Evolutionary conservation across 2,797 vertebrate species (phyloP).

Genomic region (Capromys pilorides): DNA sequence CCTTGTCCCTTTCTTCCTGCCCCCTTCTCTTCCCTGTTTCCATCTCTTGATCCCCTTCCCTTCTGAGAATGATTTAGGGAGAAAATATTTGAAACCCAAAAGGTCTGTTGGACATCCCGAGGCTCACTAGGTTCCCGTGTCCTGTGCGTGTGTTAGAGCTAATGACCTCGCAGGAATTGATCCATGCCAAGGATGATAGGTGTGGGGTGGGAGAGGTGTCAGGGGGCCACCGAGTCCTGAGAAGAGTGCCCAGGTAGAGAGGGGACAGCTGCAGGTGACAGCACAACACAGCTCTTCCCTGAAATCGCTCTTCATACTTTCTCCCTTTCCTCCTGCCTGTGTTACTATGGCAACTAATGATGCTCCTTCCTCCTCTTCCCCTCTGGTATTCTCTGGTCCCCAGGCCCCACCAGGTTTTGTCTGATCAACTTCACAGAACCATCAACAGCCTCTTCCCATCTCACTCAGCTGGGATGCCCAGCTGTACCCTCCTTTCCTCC

Average conservation of each 20-base stretch:
- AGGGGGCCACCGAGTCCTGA: not conserved
- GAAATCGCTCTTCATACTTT: not conserved
- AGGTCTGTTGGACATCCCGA: not conserved
- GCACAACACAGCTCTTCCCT: not conserved
- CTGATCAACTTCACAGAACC: slow-evolving; percentile 18
- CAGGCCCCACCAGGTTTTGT: slow-evolving; percentile 21
- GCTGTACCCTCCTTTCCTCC: not conserved
- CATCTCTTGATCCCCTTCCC: not conserved
- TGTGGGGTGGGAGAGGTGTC: not conserved
- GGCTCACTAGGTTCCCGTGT: not conserved
- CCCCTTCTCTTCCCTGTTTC: not conserved
- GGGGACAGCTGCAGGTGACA: not conserved
- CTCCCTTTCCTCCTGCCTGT: not conserved
- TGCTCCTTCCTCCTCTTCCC: slow-evolving; percentile 32
- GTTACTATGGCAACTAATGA: slow-evolving; percentile 69
- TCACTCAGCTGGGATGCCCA: not conserved
- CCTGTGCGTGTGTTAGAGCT: not conserved
- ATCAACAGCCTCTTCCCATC: not conserved
- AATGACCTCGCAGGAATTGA: not conserved
- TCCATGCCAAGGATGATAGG: not conserved
- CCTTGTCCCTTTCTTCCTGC: not conserved
- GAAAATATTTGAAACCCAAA: slow-evolving; percentile 31
- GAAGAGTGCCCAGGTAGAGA: not conserved
- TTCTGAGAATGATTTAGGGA: not conserved
- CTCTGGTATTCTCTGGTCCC: slow-evolving; percentile 29